A percentile compares a stretch with the other conserved stretches of the same genome.
phyloP scores from a whole-genome alignment of 2,888 invertebrate species.

The Atrina japonica region DNA sequence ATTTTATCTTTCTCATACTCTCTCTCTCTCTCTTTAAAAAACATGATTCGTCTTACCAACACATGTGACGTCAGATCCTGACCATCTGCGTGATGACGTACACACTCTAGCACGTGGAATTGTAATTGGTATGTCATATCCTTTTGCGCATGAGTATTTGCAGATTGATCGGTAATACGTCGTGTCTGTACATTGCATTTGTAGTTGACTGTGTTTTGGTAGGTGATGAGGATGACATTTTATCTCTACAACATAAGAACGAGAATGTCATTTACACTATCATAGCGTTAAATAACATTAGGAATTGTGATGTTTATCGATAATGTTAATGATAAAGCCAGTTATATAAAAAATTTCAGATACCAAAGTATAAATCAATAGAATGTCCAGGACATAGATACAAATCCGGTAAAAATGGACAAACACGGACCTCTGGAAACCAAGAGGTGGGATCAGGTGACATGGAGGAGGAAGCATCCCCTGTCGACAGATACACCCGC shows the following conservation, averaged over 20 bases:
- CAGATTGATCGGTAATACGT: conserved; percentile 49
- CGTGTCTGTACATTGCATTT: conserved; percentile 41
- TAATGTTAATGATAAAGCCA: no score
- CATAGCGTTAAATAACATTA: no score
- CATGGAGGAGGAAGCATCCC: no score
- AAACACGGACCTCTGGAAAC: no score
- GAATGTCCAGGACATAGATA: no score
- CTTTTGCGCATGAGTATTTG: conserved; percentile 45
- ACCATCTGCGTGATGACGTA: conserved; percentile 43
- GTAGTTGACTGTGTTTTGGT: conserved; percentile 8
- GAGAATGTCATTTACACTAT: no score
- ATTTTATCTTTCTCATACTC: background rate
- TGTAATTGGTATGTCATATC: conserved; percentile 49
- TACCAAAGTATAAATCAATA: no score
- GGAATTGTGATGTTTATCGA: no score
- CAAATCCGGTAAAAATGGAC: no score
- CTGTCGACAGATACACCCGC: no score
- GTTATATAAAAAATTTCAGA: no score
- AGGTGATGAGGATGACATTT: conserved; percentile 15
- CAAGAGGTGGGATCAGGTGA: no score
- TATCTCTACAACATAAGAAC: conserved; percentile 37
- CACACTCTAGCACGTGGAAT: conserved; percentile 49
- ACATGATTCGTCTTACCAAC: conserved; percentile 33
- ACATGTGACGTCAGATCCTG: conserved; percentile 45
- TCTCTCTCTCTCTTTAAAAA: background rate